phyloP scores from a whole-genome alignment of 2,888 invertebrate genomes.

The Protonemura montana region DNA sequence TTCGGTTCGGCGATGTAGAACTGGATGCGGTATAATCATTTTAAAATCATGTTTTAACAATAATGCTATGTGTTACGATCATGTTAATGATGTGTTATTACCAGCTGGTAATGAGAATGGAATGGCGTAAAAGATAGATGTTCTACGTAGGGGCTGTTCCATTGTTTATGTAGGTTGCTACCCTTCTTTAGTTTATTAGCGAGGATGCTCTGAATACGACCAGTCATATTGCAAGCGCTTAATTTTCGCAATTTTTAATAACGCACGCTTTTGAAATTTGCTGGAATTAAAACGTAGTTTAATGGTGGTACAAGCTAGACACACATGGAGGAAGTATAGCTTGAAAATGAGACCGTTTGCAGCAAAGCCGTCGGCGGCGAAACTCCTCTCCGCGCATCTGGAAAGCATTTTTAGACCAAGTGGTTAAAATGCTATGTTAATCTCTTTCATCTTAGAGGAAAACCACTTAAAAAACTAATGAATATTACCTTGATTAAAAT shows the following conservation, averaged over 20 bases:
- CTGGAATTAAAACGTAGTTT: background rate
- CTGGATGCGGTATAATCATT: background rate
- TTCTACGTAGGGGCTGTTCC: background rate
- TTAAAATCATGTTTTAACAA: constrained; percentile 2
- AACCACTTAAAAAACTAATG: constrained; percentile 3
- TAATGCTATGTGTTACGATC: background rate
- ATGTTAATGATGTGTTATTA: background rate
- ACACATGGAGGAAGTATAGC: background rate
- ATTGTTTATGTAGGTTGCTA: background rate
- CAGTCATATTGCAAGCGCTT: background rate
- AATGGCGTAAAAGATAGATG: background rate
- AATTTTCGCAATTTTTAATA: background rate
- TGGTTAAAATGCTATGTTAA: background rate
- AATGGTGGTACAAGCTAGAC: background rate
- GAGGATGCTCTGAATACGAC: background rate
- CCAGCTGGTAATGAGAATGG: background rate
- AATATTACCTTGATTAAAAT: background rate
- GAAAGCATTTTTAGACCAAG: background rate
- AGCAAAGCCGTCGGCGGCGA: background rate
- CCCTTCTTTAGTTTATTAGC: background rate
- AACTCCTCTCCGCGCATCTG: background rate
- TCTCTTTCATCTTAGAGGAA: background rate
- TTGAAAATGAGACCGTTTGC: background rate
- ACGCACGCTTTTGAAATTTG: background rate
- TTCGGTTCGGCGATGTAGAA: background rate